A percentile compares a stretch with the other conserved stretches of the same genome.
These are phyloP conservation scores for Venusia cambrica DNA, from an alignment of 2,888 invertebrate species.

Conservation along the genomic window DNA sequence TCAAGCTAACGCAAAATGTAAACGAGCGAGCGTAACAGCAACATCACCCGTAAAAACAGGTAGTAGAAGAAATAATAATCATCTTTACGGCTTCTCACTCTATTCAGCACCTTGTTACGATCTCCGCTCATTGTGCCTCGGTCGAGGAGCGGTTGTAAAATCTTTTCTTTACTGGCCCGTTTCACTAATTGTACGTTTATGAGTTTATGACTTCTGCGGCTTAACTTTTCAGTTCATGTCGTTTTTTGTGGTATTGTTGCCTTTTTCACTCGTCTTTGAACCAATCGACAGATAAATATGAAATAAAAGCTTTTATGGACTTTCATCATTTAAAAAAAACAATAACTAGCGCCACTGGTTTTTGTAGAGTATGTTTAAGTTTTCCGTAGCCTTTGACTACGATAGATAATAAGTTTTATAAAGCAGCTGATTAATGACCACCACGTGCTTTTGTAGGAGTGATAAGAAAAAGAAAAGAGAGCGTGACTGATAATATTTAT, in stretches of 20 bases:
- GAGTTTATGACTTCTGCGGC: slow-evolving; percentile 78
- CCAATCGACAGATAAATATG: slow-evolving; percentile 2
- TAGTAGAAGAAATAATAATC: slow-evolving; percentile 83
- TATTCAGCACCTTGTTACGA: slow-evolving; percentile 82
- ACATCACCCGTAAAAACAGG: slow-evolving; percentile 78
- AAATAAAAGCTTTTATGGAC: not conserved
- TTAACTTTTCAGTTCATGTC: slow-evolving; percentile 70
- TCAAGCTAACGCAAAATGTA: slow-evolving; percentile 40
- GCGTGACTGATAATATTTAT: slow-evolving; percentile 78
- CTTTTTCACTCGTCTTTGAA: slow-evolving; percentile 37
- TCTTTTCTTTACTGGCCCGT: slow-evolving; percentile 80
- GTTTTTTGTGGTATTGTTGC: slow-evolving; percentile 64
- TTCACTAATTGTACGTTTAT: slow-evolving; percentile 81
- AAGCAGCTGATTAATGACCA: slow-evolving; percentile 19
- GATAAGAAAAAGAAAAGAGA: slow-evolving; percentile 75
- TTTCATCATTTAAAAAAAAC: slow-evolving; percentile 9
- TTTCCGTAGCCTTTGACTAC: slow-evolving; percentile 1
- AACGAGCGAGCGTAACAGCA: slow-evolving; percentile 57
- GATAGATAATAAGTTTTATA: slow-evolving; percentile 10
- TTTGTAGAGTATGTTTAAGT: not conserved
- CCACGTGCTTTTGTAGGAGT: slow-evolving; percentile 65
- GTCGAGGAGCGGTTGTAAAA: slow-evolving; percentile 78
- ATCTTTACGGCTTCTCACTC: slow-evolving; percentile 83
- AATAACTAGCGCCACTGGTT: slow-evolving; percentile 24
- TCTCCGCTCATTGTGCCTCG: slow-evolving; percentile 79